Evolutionary conservation across 2,888 invertebrate genomes (phyloP), one percentile per base, ranked within the genome.

Genomic region (Cerastis rubricosa): DNA sequence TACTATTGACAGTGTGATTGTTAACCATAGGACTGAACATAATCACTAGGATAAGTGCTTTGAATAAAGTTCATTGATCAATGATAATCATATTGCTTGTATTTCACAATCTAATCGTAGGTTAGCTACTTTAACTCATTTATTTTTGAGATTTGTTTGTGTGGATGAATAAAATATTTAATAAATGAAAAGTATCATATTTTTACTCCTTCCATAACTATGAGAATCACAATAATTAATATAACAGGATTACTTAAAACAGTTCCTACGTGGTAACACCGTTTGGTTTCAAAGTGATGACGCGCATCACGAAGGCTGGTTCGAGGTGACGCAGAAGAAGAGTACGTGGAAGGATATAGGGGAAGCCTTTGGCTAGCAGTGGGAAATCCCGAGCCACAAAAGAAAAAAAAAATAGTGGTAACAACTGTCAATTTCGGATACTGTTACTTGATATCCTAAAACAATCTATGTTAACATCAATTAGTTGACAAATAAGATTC

Each of bases 1-100:
- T 0, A 87, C 87, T 12, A 1, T 84, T 17, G 70, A 86, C 22
- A 54, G 76, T 61, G n/a, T 54, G 7, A 81, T 81, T n/a, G 49
- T 78, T 14, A 43, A 12, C 6, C 78, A 78, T 40, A 74, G 6
- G 19, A 81, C 49, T 61, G 75, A 81, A 45, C 78, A 78, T 65
- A 81, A 57, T 14, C 81, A 78, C 22, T 78, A 81, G 40, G 2
- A 22, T 6, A 12, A 35, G 22, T 11, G 2, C 11, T 54, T 19
- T 35, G 25, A 17, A 57, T 25, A 57, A 57, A 29, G 17, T 25
- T 54, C 12, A 22, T n/a, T 54, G 11, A n/a, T 54, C 11, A 22
- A 51, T 19, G n/a, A 12, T 35, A 12, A 3, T 19, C 19, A 54
- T 54, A 11, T 54, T 54, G n/a, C n/a, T 54, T 54, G n/a, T 54